Evolutionary conservation across 2,888 invertebrate genomes (phyloP), one percentile per base, ranked within the genome.

Genomic region (Morpho achilles): DNA sequence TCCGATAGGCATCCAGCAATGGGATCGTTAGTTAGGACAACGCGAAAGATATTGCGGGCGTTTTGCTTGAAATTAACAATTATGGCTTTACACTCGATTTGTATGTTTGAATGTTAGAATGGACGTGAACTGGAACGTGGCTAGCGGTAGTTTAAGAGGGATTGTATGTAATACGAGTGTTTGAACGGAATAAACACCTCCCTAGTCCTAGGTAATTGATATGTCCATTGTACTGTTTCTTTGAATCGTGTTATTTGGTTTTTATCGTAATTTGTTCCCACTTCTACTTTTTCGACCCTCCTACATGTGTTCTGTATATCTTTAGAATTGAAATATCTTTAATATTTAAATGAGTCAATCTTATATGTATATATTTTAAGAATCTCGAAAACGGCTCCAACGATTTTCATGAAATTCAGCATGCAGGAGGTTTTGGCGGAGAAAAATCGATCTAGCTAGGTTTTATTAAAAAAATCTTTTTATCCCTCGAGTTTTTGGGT

Each of bases 61-160:
- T 84, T 86, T 84, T 82, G 82, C 79, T 82, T 76, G 81, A 87
- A 87, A 89, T 88, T 88, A 87, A 89, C 88, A 87, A 87, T 86
- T 86, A 87, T 84, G 79, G 83, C 69, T 69, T 70, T 75, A 77
- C 80, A 78, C 80, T 80, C 74, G 82, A 82, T 86, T 85, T 85
- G 82, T 84, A 79, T 80, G 79, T 77, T 74, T 71, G 69, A 70
- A 75, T 76, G 69, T 67, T 69, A 61, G 70, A 68, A 66, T 66
- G 67, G 68, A 69, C 68, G 64, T 65, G 63, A 63, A 67, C 62
- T 69, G 67, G 70, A 67, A 64, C 66, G 65, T 60, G 53, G 54
- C 48, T 68, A 72, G 69, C 71, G 68, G 69, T 65, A 63, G 66
- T 72, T 66, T 67, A 63, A 65, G 66, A 65, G 65, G 66, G 63